phyloP scores from a whole-genome alignment of 2,888 invertebrate genomes.

The Drosophila emarginata region DNA sequence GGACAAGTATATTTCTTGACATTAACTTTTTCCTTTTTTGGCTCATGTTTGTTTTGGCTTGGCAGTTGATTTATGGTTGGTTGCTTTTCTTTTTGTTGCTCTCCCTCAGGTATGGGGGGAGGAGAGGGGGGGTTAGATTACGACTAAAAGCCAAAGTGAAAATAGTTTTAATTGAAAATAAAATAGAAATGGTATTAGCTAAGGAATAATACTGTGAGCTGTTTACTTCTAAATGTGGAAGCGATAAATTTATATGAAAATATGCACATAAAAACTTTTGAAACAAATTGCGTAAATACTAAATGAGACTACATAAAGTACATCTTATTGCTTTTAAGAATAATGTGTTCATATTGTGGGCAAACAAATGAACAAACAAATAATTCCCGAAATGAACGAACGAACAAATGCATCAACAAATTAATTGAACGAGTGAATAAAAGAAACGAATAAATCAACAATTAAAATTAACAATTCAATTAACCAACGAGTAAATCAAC shows the following conservation, averaged over 20 bases:
- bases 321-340: not conserved
- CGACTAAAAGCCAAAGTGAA: no score
- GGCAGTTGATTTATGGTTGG: constrained; percentile 32
- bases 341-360: not conserved
- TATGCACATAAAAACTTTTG: not conserved
- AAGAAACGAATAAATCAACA: no score
- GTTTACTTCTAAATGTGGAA: not conserved
- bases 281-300: not conserved
- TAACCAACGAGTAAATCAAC: no score
- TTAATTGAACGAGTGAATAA: no score
- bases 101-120: not conserved
- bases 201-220: not conserved
- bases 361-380: not conserved
- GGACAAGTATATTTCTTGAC: constrained; percentile 29
- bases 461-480: no score
- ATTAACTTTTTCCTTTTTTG: constrained; percentile 25
- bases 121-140: no score
- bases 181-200: constrained; percentile 1
- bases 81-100: constrained; percentile 2
- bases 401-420: no score
- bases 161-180: constrained; percentile 36
- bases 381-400: no score
- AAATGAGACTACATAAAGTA: not conserved
- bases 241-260: constrained; percentile 1
- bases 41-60: constrained; percentile 27